Percentiles rank a stretch among this genome's conserved stretches.
These are phyloP conservation scores for Panurus biarmicus DNA, from an alignment of 2,113 vertebrate species.

Conservation along the genomic window DNA sequence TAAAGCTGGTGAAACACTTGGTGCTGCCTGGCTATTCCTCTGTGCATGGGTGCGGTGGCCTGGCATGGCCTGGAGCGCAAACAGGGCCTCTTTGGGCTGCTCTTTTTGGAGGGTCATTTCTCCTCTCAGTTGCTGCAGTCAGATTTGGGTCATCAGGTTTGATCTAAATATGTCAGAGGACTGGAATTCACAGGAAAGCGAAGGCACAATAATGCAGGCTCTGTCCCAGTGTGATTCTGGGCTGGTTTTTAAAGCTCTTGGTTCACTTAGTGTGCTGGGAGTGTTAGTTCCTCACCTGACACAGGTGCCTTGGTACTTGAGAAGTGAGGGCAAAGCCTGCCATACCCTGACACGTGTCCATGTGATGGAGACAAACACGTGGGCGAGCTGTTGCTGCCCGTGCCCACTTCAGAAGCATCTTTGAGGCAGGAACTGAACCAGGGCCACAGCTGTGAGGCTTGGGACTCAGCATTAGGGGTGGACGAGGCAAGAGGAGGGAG, in stretches of 20 bases:
- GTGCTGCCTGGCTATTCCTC: background rate
- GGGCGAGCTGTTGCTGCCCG: background rate
- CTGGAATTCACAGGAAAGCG: background rate
- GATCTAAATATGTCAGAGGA: background rate
- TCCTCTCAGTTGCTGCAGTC: background rate
- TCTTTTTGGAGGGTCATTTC: background rate
- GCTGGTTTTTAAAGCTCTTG: background rate
- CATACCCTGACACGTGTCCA: background rate
- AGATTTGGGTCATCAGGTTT: constrained; percentile 29
- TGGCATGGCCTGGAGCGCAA: accelerated
- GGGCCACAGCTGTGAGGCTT: accelerated
- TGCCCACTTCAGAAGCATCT: background rate
- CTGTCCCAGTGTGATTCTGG: background rate
- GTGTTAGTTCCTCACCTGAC: background rate
- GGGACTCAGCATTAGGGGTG: accelerated
- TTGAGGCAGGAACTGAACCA: background rate
- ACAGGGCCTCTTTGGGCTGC: background rate
- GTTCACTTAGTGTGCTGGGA: background rate
- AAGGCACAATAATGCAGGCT: background rate
- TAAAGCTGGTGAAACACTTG: accelerated
- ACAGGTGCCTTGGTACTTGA: background rate
- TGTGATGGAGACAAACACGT: background rate
- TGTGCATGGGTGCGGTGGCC: background rate
- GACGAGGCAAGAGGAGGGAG: background rate
- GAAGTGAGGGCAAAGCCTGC: background rate